Conservation (phyloP, 1,140 invertebrate species). For the Dryas iulia region DNA sequence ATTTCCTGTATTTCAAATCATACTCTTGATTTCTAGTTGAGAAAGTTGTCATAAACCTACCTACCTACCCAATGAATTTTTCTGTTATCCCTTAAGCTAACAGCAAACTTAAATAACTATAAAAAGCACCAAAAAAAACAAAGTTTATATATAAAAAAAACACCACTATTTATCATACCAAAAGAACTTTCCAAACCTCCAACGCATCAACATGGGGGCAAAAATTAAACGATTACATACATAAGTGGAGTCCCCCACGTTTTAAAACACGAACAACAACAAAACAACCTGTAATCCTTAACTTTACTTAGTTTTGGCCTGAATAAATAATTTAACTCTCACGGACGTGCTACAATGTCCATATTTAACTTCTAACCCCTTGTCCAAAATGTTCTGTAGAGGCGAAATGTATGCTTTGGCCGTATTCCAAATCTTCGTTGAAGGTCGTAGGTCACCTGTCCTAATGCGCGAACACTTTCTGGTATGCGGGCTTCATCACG, state of each 20-base stretch:
- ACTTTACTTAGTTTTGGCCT: conserved; percentile 18
- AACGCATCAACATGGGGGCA: background rate
- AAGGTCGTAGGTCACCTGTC: conserved; percentile 53
- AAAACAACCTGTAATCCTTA: conserved; percentile 20
- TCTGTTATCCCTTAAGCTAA: too few relatives aligned
- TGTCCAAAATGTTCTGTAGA: conserved; percentile 44
- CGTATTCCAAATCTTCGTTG: conserved; percentile 48
- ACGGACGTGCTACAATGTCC: conserved; percentile 41
- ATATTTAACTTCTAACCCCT: conserved; percentile 60
- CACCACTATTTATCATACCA: background rate
- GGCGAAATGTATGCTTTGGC: conserved; percentile 62
- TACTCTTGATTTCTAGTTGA: too few relatives aligned
- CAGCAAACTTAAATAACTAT: too few relatives aligned
- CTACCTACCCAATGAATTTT: too few relatives aligned
- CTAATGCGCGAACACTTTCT: conserved; percentile 54
- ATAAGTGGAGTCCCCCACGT: background rate
- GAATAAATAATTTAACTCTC: conserved; percentile 46
- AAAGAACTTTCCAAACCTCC: background rate
- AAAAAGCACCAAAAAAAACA: too few relatives aligned
- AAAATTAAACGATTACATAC: conserved; percentile 9
- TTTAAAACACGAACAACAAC: conserved; percentile 13
- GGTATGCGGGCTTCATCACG: conserved; percentile 20
- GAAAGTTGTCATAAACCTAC: too few relatives aligned
- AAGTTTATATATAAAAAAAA: too few relatives aligned
- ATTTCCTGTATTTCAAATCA: too few relatives aligned